Conservation (phyloP, 2,888 invertebrate genomes). For the Pollenia amentaria region DNA sequence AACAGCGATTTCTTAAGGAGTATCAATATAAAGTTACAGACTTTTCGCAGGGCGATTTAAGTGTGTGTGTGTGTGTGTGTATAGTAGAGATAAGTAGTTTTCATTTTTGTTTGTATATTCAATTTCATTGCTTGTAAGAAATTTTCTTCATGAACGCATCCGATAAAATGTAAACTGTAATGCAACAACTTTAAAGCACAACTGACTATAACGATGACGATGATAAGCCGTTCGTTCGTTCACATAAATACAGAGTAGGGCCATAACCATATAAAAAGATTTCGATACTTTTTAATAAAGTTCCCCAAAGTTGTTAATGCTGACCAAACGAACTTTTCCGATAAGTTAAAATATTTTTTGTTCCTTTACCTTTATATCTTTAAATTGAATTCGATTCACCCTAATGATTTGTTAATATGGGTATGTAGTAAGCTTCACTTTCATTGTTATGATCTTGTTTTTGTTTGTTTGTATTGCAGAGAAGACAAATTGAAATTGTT, state of each 20-base stretch:
- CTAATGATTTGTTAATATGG: not conserved
- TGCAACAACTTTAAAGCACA: conserved; percentile 22
- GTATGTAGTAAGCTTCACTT: not conserved
- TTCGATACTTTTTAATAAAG: too few species aligned
- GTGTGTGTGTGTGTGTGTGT: not conserved
- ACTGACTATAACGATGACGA: conserved; percentile 11
- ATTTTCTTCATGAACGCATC: conserved; percentile 29
- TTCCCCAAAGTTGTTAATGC: too few species aligned
- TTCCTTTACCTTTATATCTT: too few species aligned
- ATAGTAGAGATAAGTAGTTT: too few species aligned
- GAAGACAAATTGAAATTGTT: conserved; percentile 38
- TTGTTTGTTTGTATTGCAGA: not conserved
- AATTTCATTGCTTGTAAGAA: not conserved
- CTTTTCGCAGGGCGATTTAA: not conserved
- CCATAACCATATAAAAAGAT: not conserved
- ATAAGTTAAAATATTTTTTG: too few species aligned
- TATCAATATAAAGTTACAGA: not conserved
- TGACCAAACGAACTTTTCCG: too few species aligned
- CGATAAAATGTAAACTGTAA: conserved; percentile 4
- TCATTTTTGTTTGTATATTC: not conserved
- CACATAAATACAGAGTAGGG: not conserved
- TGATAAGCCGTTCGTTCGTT: conserved; percentile 6
- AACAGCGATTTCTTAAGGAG: not conserved
- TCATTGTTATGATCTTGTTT: not conserved
- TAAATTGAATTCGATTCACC: too few species aligned